Percentiles rank a stretch among this genome's conserved stretches.
Evolutionary conservation across 2,888 invertebrate species (phyloP).

Genomic region (Dexiosoma caninum): DNA sequence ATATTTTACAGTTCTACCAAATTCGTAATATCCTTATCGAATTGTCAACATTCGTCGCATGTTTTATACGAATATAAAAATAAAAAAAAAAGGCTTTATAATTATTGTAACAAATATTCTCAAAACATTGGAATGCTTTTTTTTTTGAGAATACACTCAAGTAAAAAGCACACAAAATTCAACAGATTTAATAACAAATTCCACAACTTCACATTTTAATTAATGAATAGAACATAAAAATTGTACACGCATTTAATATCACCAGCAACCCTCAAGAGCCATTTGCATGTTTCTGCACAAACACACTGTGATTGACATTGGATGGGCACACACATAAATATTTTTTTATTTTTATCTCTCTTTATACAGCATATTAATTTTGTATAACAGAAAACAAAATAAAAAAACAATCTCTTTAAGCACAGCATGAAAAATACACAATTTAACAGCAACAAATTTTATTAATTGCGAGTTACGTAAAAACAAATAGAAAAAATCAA

Average conservation of each 20-base stretch:
- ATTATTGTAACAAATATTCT: too few species aligned
- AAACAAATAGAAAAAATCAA: neutral
- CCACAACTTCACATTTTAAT: neutral
- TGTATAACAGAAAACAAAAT: neutral
- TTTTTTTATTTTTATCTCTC: neutral
- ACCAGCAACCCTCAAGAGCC: neutral
- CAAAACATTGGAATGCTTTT: too few species aligned
- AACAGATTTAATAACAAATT: neutral
- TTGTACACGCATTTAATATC: neutral
- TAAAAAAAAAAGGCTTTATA: too few species aligned
- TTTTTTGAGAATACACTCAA: too few species aligned
- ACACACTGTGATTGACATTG: slow-evolving; percentile 3
- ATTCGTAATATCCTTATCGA: too few species aligned
- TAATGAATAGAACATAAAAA: neutral
- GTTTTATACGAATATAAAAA: too few species aligned
- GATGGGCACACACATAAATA: neutral
- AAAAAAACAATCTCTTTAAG: neutral
- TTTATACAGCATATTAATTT: neutral
- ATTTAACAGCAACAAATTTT: neutral
- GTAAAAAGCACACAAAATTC: too few species aligned
- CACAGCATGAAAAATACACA: neutral
- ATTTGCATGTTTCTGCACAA: slow-evolving; percentile 10
- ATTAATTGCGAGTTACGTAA: neutral
- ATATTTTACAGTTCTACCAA: too few species aligned
- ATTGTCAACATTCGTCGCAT: too few species aligned